phyloP scores from a whole-genome alignment of 2,113 vertebrate genomes.

The Dissostichus mawsoni region DNA sequence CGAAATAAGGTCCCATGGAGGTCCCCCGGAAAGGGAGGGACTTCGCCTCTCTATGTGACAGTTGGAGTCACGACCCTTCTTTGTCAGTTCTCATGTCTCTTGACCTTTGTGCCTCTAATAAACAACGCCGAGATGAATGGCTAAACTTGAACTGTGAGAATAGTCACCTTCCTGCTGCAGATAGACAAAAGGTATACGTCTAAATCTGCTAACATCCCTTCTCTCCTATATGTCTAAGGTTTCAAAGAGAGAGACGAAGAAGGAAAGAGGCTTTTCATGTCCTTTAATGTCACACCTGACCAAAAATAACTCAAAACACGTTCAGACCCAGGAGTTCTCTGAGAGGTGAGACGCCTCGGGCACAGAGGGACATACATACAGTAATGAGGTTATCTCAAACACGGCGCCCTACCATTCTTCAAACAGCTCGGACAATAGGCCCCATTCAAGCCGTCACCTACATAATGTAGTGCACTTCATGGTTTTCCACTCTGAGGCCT shows the following conservation, averaged over 20 bases:
- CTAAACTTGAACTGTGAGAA: no score
- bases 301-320: constrained; percentile 60
- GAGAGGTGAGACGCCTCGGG: constrained; percentile 44
- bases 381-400: constrained; percentile 63
- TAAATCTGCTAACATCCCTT: no score
- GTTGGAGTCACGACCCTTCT: no score
- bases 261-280: constrained; percentile 49
- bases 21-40: no score
- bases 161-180: no score
- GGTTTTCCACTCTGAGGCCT: constrained; percentile 4
- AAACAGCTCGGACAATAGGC: constrained; percentile 1
- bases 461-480: constrained; percentile 42
- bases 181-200: no score
- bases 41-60: no score
- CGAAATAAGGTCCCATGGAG: no score
- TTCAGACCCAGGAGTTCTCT: constrained; percentile 38
- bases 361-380: constrained; percentile 51
- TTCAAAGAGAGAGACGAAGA: constrained; percentile 7
- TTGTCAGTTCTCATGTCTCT: no score
- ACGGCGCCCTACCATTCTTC: constrained; percentile 16
- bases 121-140: no score
- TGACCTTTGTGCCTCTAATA: no score
- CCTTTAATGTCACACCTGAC: constrained; percentile 49
- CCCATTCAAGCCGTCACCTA: constrained; percentile 33
- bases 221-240: background rate